Evolutionary conservation across 1,140 invertebrate genomes (phyloP).

Genomic region (Drosophila asahinai): DNA sequence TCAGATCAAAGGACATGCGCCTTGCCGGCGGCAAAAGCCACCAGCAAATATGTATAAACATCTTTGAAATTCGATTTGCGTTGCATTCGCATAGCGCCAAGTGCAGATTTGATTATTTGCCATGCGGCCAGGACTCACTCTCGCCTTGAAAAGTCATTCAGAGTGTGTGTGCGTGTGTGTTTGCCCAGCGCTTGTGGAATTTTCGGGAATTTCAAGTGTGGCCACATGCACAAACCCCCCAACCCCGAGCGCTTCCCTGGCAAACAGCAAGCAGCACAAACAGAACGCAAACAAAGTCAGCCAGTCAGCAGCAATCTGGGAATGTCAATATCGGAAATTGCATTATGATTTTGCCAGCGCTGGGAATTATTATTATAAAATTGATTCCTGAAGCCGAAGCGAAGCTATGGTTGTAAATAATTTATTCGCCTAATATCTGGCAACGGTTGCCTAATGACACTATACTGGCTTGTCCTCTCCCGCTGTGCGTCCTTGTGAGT

Average conservation of each 20-base stretch:
- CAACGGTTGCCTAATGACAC: conserved; percentile 63
- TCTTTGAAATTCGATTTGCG: conserved; percentile 57
- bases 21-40: conserved; percentile 31
- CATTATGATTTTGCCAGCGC: conserved; percentile 43
- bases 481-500: not conserved
- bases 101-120: conserved; percentile 59
- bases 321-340: conserved; percentile 56
- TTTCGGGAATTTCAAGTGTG: conserved; percentile 17
- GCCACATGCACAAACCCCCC: conserved; percentile 31
- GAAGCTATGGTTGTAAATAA: conserved; percentile 52
- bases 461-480: conserved; percentile 4
- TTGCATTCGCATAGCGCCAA: conserved; percentile 42
- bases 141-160: conserved; percentile 43
- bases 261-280: conserved; percentile 38
- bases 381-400: conserved; percentile 10
- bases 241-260: conserved; percentile 6
- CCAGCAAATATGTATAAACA: conserved; percentile 28
- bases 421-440: conserved; percentile 65
- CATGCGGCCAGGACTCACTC: conserved; percentile 32
- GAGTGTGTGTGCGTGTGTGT: conserved; percentile 33
- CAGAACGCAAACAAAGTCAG: conserved; percentile 49
- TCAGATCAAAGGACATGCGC: conserved; percentile 8
- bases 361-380: conserved; percentile 41
- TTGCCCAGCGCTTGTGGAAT: conserved; percentile 54
- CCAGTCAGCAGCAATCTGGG: conserved; percentile 36